A percentile compares a stretch with the other conserved stretches of the same genome.
Conservation (phyloP, 2,888 invertebrate species). For the Drosophila peninsularis region DNA sequence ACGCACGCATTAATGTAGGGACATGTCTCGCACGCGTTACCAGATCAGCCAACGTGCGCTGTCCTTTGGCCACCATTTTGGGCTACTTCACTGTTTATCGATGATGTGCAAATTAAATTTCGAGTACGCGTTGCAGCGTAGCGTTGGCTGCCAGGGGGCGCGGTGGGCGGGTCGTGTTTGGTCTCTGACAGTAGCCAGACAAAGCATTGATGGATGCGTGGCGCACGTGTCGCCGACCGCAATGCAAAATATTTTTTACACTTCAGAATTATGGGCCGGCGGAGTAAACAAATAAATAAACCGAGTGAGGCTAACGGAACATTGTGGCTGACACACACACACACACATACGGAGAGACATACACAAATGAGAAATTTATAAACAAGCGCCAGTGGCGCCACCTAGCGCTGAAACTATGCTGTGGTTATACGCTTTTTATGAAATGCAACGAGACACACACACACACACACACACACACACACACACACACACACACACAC, state of each 20-base stretch:
- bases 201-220: constrained; percentile 67
- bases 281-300: constrained; percentile 63
- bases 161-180: constrained; percentile 1
- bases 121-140: constrained; percentile 2
- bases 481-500: not conserved
- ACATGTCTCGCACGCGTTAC: constrained; percentile 37
- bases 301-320: constrained; percentile 35
- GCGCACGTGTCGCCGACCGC: constrained; percentile 72
- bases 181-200: constrained; percentile 24
- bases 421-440: constrained; percentile 30
- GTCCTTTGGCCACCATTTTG: constrained; percentile 2
- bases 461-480: not conserved
- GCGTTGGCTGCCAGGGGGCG: not conserved
- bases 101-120: constrained; percentile 78
- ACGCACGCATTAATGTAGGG: constrained; percentile 31
- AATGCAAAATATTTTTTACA: constrained; percentile 74
- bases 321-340: constrained; percentile 53
- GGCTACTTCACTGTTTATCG: constrained; percentile 63
- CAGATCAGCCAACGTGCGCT: constrained; percentile 6
- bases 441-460: constrained; percentile 28
- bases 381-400: constrained; percentile 43
- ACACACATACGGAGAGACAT: not conserved
- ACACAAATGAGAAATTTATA: constrained; percentile 65
- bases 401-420: constrained; percentile 1
- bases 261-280: constrained; percentile 62